Percentiles rank a stretch among this genome's conserved stretches.
These are phyloP conservation scores for Botrylloides violaceus DNA, from an alignment of 23 tunicate genomes.

Conservation along the genomic window DNA sequence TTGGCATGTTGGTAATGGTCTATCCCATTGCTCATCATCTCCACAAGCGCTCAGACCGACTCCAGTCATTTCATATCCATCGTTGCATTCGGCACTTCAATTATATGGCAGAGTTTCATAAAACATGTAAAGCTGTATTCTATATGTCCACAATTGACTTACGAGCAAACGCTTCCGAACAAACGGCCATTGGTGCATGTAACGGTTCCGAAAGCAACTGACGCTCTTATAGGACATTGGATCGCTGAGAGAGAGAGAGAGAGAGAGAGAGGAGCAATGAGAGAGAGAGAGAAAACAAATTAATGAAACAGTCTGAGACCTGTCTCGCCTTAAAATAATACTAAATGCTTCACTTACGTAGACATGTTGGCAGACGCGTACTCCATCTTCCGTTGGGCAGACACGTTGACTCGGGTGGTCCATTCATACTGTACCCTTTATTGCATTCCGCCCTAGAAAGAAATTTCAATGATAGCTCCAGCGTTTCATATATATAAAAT, in stretches of 20 bases:
- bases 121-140: no score
- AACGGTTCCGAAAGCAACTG: slow-evolving; percentile 28
- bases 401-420: slow-evolving; percentile 34
- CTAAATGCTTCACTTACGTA: no score
- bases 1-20: slow-evolving; percentile 43
- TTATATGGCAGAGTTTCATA: no score
- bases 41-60: slow-evolving; percentile 4
- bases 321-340: no score
- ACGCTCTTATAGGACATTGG: slow-evolving; percentile 2
- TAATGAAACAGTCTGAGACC: no score
- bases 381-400: slow-evolving; percentile 41
- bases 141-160: no score
- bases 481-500: neutral
- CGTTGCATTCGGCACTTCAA: no score
- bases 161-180: slow-evolving; percentile 42
- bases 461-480: neutral
- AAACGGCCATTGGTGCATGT: slow-evolving; percentile 34
- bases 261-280: no score
- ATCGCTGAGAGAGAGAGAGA: neutral
- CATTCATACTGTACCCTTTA: slow-evolving; percentile 23
- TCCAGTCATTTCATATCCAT: slow-evolving; percentile 1
- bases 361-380: slow-evolving; percentile 33
- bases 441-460: slow-evolving; percentile 26
- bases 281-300: no score
- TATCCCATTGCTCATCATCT: slow-evolving; percentile 38